Conservation (phyloP, 2,888 invertebrate species). For the Capitulum mitella region DNA sequence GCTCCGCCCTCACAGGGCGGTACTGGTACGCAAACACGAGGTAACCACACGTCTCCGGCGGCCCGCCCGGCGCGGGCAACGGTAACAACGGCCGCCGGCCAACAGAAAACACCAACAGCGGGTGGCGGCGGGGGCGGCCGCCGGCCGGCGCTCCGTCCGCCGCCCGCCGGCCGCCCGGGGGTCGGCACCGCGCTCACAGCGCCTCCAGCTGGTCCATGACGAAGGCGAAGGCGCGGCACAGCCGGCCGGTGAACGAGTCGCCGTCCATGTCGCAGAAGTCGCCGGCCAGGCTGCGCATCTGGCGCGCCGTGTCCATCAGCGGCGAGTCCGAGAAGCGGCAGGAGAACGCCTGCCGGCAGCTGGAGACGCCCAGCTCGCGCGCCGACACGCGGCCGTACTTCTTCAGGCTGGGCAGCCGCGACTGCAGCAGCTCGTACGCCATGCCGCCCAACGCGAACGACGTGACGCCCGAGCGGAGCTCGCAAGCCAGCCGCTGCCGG, state of each 20-base stretch:
- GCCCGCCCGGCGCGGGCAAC: too few relatives aligned
- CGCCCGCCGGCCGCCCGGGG: not conserved
- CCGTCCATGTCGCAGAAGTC: not conserved
- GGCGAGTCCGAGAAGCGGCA: slow-evolving; percentile 22
- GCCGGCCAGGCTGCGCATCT: slow-evolving; percentile 13
- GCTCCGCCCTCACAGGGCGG: too few relatives aligned
- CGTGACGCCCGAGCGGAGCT: not conserved
- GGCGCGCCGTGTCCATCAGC: not conserved
- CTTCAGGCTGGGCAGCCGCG: not conserved
- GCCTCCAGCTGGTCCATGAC: slow-evolving; percentile 13
- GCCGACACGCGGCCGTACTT: not conserved
- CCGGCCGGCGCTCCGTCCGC: too few relatives aligned
- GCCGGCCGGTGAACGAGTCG: not conserved
- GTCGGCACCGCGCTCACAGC: not conserved
- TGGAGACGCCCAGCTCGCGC: not conserved
- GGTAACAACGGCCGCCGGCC: too few relatives aligned
- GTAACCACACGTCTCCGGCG: too few relatives aligned
- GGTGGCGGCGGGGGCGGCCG: too few relatives aligned
- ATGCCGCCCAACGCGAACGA: not conserved
- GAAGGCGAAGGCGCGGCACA: slow-evolving; percentile 17
- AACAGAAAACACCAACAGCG: too few relatives aligned
- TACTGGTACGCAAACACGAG: too few relatives aligned
- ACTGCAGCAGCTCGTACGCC: slow-evolving; percentile 7
- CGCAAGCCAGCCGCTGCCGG: slow-evolving; percentile 20
- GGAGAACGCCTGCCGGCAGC: not conserved